Evolutionary conservation across 2,888 invertebrate genomes (phyloP).

Genomic region (Ctena decussata): DNA sequence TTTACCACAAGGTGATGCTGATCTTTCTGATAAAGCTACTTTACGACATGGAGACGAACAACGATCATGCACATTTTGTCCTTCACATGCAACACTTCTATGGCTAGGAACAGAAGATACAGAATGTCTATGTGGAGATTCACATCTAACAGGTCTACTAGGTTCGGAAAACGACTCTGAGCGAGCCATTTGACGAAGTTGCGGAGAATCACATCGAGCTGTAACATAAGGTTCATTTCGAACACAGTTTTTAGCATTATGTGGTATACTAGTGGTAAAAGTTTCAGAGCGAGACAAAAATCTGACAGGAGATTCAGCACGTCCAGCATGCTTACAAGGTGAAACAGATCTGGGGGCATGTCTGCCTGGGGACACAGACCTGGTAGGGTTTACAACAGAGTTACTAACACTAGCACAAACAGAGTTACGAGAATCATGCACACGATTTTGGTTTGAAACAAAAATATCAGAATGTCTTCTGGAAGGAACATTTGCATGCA

Average conservation of each 20-base stretch:
- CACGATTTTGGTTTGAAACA: slow-evolving; percentile 30
- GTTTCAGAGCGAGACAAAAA: slow-evolving; percentile 63
- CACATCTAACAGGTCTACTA: slow-evolving; percentile 20
- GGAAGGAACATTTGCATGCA: slow-evolving; percentile 44
- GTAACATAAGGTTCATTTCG: slow-evolving; percentile 44
- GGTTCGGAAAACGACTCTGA: slow-evolving; percentile 47
- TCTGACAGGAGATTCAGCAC: slow-evolving; percentile 57
- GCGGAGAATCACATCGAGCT: slow-evolving; percentile 57
- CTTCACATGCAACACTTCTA: slow-evolving; percentile 21
- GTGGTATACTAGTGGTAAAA: slow-evolving; percentile 59
- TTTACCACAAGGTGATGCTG: slow-evolving; percentile 35
- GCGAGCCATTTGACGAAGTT: slow-evolving; percentile 42
- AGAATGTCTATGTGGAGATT: slow-evolving; percentile 63
- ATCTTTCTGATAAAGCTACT: slow-evolving; percentile 28
- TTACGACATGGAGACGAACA: slow-evolving; percentile 35
- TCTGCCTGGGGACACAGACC: slow-evolving; percentile 37
- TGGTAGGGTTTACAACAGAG: slow-evolving; percentile 38
- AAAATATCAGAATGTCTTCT: slow-evolving; percentile 8
- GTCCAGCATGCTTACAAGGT: slow-evolving; percentile 36
- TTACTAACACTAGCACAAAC: slow-evolving; percentile 27
- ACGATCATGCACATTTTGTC: slow-evolving; percentile 39
- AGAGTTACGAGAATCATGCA: slow-evolving; percentile 5
- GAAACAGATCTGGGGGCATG: slow-evolving; percentile 34
- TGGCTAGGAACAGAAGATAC: slow-evolving; percentile 25
- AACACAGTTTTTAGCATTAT: slow-evolving; percentile 39